phyloP scores from a whole-genome alignment of 1,140 invertebrate species.

The Ceratina calcarata region DNA sequence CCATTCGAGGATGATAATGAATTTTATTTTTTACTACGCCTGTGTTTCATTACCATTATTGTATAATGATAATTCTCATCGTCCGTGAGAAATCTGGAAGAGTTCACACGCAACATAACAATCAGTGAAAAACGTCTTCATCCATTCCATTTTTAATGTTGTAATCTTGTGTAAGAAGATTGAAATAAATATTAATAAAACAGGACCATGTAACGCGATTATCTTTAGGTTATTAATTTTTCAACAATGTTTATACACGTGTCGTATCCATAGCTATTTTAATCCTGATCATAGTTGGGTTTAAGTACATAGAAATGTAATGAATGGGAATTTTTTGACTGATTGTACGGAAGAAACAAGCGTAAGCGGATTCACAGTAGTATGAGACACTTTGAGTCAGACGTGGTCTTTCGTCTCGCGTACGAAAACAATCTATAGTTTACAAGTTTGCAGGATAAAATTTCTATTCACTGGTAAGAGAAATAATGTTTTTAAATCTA shows the following conservation, averaged over 20 bases:
- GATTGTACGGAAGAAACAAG: no score
- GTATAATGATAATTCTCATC: constrained; percentile 7
- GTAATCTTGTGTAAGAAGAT: no score
- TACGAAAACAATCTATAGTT: constrained; percentile 1
- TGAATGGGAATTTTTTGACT: no score
- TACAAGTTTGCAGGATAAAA: no score
- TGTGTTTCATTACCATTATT: constrained; percentile 1
- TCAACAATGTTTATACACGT: no score
- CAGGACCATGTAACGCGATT: no score
- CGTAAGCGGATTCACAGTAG: not conserved
- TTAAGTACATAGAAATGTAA: no score
- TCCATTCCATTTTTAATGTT: no score
- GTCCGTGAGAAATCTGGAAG: not conserved
- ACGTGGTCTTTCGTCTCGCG: not conserved
- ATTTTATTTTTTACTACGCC: constrained; percentile 18
- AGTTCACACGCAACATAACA: not conserved
- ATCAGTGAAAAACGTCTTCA: not conserved
- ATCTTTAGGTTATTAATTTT: no score
- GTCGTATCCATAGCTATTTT: no score
- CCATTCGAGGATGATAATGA: constrained; percentile 20
- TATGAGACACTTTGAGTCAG: not conserved
- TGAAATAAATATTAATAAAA: no score
- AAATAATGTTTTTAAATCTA: constrained; percentile 1
- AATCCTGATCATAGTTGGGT: no score
- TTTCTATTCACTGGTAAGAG: not conserved